Evolutionary conservation across 1,140 invertebrate species (phyloP).

Genomic region (Mizuhopecten yessoensis): DNA sequence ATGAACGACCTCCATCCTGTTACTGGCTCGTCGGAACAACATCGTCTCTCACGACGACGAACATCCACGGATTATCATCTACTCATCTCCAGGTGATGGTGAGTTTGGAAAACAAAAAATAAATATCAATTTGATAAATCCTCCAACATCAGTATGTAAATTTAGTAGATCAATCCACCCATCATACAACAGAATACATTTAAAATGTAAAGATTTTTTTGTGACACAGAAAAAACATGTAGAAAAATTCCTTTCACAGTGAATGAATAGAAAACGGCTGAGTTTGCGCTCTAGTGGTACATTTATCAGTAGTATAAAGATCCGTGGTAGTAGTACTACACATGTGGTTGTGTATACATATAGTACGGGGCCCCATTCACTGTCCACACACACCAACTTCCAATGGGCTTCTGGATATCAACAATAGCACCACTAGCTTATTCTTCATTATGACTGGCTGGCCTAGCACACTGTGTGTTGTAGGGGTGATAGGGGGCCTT

Average conservation of each 20-base stretch:
- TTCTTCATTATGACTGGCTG: constrained; percentile 9
- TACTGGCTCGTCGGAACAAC: neutral
- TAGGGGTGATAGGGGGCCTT: neutral
- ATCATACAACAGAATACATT: neutral
- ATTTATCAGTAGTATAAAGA: neutral
- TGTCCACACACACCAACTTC: constrained; percentile 14
- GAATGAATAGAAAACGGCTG: neutral
- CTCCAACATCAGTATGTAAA: neutral
- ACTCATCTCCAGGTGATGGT: neutral
- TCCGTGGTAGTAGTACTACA: neutral
- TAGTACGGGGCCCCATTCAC: neutral
- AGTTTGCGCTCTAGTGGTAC: neutral
- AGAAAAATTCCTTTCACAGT: neutral
- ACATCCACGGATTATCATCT: neutral
- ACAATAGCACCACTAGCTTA: neutral
- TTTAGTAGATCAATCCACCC: neutral
- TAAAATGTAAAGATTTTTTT: neutral
- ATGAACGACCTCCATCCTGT: constrained; percentile 6
- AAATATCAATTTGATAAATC: neutral
- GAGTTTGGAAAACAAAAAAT: neutral
- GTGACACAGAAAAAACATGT: neutral
- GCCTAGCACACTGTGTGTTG: neutral
- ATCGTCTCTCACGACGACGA: constrained; percentile 34
- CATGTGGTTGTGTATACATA: neutral
- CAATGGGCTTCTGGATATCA: neutral